phyloP scores from a whole-genome alignment of 2,888 invertebrate genomes.

The Andrena praecox region DNA sequence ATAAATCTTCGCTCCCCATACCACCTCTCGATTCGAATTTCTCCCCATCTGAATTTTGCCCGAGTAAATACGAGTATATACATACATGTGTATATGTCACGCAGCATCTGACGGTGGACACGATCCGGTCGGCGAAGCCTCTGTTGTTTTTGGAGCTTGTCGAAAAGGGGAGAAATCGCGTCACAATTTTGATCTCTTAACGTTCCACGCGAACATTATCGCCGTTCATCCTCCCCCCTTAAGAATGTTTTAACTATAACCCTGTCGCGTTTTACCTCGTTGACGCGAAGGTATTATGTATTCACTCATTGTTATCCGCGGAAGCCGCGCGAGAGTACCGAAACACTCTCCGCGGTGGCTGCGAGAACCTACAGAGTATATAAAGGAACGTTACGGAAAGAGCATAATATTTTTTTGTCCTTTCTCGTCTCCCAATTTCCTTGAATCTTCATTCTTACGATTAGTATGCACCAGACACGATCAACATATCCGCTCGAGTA shows the following conservation, averaged over 20 bases:
- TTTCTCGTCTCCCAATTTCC: background rate
- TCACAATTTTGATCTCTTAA: constrained; percentile 17
- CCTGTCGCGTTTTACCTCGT: constrained; percentile 39
- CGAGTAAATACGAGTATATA: background rate
- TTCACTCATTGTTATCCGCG: constrained; percentile 53
- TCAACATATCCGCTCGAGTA: too few species aligned
- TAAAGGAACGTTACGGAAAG: constrained; percentile 59
- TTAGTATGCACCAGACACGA: too few species aligned
- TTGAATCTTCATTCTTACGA: background rate
- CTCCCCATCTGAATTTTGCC: background rate
- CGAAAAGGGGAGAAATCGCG: constrained; percentile 11
- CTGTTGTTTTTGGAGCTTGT: background rate
- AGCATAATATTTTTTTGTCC: background rate
- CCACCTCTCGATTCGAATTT: constrained; percentile 14
- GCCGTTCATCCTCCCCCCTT: background rate
- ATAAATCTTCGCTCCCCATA: background rate
- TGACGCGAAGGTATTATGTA: constrained; percentile 18
- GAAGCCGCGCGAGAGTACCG: constrained; percentile 16
- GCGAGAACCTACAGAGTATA: constrained; percentile 57
- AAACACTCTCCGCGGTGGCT: constrained; percentile 13
- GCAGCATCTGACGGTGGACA: background rate
- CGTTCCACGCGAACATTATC: background rate
- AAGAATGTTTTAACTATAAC: constrained; percentile 29
- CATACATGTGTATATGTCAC: too few species aligned
- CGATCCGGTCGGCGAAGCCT: background rate